Evolutionary conservation across 2,888 invertebrate genomes (phyloP).

Genomic region (Mylabris sibirica): DNA sequence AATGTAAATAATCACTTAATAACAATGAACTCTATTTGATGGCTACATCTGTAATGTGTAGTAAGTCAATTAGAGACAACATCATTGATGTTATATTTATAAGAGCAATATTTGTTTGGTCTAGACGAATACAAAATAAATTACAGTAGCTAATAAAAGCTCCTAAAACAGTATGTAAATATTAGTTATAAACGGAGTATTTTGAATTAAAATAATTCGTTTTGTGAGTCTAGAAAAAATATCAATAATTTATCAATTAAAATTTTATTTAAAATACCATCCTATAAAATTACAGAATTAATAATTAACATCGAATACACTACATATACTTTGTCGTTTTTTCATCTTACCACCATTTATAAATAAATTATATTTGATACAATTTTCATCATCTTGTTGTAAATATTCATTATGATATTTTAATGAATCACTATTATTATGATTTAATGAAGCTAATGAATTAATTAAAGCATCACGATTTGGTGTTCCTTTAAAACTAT

Average conservation of each 20-base stretch:
- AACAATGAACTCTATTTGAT: no score
- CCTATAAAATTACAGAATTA: conserved; percentile 28
- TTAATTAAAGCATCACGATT: conserved; percentile 41
- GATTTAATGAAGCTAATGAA: conserved; percentile 40
- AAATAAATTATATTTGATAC: conserved; percentile 43
- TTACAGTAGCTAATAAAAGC: no score
- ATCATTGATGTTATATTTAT: no score
- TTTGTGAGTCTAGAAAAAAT: no score
- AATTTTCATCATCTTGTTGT: conserved; percentile 32
- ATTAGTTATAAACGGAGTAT: background rate
- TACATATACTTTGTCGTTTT: conserved; percentile 42
- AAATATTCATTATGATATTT: conserved; percentile 6
- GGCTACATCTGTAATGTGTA: no score
- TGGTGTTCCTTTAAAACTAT: conserved; percentile 44
- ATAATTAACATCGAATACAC: conserved; percentile 46
- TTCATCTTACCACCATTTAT: conserved; percentile 36
- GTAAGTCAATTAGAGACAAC: no score
- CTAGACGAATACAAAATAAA: no score
- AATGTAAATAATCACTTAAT: no score
- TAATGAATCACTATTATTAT: conserved; percentile 12
- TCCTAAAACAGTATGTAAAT: no score
- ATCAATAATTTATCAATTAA: background rate
- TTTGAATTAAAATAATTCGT: no score
- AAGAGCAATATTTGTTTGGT: no score
- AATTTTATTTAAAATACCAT: background rate